A percentile compares a stretch with the other conserved stretches of the same genome.
phyloP scores from a whole-genome alignment of 64 coral and sea anemone genomes.

The Acropora tenuis region DNA sequence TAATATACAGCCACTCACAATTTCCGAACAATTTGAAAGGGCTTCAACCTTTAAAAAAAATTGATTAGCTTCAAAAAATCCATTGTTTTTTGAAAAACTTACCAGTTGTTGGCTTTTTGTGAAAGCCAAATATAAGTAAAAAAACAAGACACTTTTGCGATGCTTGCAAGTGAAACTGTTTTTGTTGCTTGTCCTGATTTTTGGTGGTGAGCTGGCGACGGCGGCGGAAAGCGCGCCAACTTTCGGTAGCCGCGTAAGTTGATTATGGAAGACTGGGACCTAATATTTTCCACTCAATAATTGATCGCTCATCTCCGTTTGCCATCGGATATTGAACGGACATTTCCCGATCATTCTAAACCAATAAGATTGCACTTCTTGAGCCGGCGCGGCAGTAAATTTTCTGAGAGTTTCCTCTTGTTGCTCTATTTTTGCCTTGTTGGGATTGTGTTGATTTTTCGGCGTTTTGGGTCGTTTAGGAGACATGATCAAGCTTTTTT shows the following conservation, averaged over 20 bases:
- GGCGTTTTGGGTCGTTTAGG: constrained; percentile 40
- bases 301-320: not conserved
- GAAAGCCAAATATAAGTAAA: not conserved
- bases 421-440: not conserved
- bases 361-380: constrained; percentile 73
- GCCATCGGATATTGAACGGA: constrained; percentile 8
- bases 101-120: not conserved
- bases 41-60: not conserved
- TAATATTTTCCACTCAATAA: constrained; percentile 22
- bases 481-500: constrained; percentile 99
- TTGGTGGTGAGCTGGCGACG: not conserved
- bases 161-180: not conserved
- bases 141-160: not conserved
- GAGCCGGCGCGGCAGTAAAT: constrained; percentile 68
- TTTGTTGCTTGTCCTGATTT: not conserved
- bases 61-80: not conserved
- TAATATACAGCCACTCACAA: not conserved
- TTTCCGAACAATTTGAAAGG: not conserved
- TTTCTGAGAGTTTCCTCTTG: constrained; percentile 66
- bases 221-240: constrained; percentile 34
- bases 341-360: constrained; percentile 48
- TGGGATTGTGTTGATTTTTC: constrained; percentile 3
- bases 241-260: constrained; percentile 15
- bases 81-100: not conserved
- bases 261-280: not conserved